Conservation (phyloP, 2,113 vertebrate species). For the Emydura subglobosa region DNA sequence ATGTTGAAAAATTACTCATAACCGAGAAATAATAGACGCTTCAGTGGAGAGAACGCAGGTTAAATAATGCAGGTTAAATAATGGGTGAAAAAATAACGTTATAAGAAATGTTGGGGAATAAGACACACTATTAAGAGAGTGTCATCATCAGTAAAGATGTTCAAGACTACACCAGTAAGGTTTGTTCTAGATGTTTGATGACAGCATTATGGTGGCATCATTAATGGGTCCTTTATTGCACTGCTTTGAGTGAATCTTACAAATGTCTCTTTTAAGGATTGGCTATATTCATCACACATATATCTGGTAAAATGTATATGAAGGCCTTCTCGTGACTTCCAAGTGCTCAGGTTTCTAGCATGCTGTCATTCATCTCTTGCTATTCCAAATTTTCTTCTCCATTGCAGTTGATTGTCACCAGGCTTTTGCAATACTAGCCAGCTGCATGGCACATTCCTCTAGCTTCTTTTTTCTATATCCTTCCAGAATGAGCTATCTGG, state of each 20-base stretch:
- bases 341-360: not conserved
- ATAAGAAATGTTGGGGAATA: not conserved
- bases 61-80: not conserved
- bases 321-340: not conserved
- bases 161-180: not conserved
- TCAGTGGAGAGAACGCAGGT: not conserved
- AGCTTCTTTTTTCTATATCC: not conserved
- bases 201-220: not conserved
- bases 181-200: not conserved
- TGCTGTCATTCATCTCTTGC: not conserved
- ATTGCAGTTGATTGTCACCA: not conserved
- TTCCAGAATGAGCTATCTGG: slow-evolving; percentile 2
- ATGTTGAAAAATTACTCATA: not conserved
- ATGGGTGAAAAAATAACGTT: not conserved
- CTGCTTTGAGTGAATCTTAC: not conserved
- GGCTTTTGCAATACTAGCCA: not conserved
- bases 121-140: not conserved
- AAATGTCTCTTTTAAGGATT: not conserved
- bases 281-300: accelerated
- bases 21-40: not conserved
- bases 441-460: not conserved
- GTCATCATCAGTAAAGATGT: not conserved
- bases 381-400: not conserved
- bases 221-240: not conserved
- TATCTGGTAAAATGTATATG: not conserved